These are phyloP conservation scores for Intellagama lesueurii DNA, from an alignment of 2,797 vertebrate species.

Conservation along the genomic window DNA sequence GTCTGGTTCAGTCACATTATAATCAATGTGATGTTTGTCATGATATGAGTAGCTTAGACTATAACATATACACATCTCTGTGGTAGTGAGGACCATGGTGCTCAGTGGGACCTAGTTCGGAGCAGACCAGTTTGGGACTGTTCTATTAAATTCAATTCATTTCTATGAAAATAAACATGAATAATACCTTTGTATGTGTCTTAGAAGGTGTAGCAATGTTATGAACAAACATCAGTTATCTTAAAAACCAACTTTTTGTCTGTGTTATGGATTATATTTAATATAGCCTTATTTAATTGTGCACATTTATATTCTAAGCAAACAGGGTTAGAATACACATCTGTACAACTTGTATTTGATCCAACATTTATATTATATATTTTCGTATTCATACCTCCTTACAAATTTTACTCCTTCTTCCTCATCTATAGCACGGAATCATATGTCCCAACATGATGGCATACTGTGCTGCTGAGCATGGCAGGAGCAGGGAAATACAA, in stretches of 20 bases:
- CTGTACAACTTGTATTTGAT: too few species aligned
- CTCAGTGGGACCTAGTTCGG: too few species aligned
- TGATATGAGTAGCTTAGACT: not conserved
- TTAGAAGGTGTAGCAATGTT: not conserved
- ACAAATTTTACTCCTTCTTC: too few species aligned
- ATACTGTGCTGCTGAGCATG: too few species aligned
- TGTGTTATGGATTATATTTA: not conserved
- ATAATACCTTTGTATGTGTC: not conserved
- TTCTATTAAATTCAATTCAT: not conserved
- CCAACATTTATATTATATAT: too few species aligned
- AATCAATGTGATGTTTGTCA: not conserved
- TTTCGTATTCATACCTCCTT: too few species aligned
- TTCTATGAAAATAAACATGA: not conserved
- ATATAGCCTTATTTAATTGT: too few species aligned
- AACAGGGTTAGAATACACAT: too few species aligned
- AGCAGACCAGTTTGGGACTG: not conserved
- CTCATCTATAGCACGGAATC: too few species aligned
- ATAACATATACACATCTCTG: not conserved
- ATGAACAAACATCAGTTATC: not conserved
- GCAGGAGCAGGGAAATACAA: too few species aligned
- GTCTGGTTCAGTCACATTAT: not conserved
- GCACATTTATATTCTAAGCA: too few species aligned
- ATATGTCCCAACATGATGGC: too few species aligned
- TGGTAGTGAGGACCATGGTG: not conserved
- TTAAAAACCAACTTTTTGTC: not conserved